Base-by-base conservation (phyloP, 1,140 invertebrate genomes). In the Triops longicaudatus region DNA sequence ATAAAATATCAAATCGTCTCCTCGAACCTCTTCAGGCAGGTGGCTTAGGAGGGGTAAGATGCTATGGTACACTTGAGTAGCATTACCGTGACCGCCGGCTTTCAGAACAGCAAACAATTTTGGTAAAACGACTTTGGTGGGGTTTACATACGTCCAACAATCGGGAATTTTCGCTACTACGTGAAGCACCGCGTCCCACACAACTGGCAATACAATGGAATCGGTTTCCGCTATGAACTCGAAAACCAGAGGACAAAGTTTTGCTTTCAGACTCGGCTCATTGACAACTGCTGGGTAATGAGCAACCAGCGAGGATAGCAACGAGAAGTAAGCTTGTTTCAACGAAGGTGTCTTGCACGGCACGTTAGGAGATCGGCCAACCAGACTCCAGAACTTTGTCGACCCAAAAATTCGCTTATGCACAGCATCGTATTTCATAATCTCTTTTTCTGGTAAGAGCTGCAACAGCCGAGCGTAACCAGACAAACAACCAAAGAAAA, bases 41-140 rank as follows among this genome's bases (percentile, higher is more conserved):
- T 91, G 87, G 72, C 90, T 91, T 1, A 94, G 80, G 63, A 94
- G 87, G 7, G 92, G 91, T 22, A 94, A 82, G 26, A 94, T 81
- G 83, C 90, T 90, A 11, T 92, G 92, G 81, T 88, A 92, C 79
- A 93, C 87, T 5, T 88, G 84, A 76, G 83, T 83, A 11, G 91
- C 91, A 85, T 90, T 92, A 73, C 90, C 90, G 81, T 88, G 84
- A 5, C 90, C 91, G 41, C 89, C 91, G 81, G 87, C 87, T 81
- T 87, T 86, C 42, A 94, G 81, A 37, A 92, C 83, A 31, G 85
- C 84, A 81, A 88, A 89, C 0, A 95, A 81, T 83, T 92, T 91
- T 1, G 91, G 89, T 72, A 92, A 84, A 17, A 93, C 84, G 10
- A 88, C 83, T 84, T 92, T 92, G 73, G 90, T 88, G 37, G 91